phyloP scores from a whole-genome alignment of 2,888 invertebrate genomes.

The Sialis fuliginosa region DNA sequence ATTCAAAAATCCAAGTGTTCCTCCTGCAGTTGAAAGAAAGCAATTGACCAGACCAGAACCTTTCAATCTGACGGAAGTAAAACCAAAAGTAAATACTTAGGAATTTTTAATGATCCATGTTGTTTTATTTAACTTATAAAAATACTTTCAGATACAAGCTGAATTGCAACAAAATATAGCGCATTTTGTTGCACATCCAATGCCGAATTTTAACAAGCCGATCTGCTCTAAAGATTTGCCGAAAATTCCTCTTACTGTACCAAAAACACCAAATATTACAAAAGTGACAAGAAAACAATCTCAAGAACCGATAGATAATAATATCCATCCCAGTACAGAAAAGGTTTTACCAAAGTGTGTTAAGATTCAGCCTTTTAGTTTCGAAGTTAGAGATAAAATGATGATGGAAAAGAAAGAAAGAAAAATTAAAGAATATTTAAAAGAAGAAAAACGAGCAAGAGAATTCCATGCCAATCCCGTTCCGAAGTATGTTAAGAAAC shows the following conservation, averaged over 20 bases:
- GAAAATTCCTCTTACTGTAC: not conserved
- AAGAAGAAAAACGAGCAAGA: constrained; percentile 38
- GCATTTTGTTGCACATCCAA: not conserved
- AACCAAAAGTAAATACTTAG: constrained; percentile 23
- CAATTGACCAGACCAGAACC: constrained; percentile 40
- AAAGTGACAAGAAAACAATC: not conserved
- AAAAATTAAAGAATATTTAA: constrained; percentile 36
- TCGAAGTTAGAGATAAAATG: constrained; percentile 44
- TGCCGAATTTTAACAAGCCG: not conserved
- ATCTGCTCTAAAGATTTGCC: not conserved
- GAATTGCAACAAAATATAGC: not conserved
- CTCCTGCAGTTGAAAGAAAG: constrained; percentile 34
- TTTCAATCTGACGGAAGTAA: constrained; percentile 41
- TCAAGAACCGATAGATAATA: no score
- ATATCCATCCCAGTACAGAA: not conserved
- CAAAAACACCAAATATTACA: not conserved
- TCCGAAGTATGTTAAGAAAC: constrained; percentile 23
- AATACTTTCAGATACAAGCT: not conserved
- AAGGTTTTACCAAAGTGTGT: not conserved
- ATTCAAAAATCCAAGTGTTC: constrained; percentile 28
- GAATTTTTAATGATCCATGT: not conserved
- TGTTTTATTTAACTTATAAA: not conserved
- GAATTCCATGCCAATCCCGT: constrained; percentile 55
- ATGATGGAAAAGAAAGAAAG: constrained; percentile 37
- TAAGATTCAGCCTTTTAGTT: constrained; percentile 40